Percentiles rank a stretch among this genome's conserved stretches.
These are phyloP conservation scores for Alethe castanea DNA, from an alignment of 2,113 vertebrate genomes.

Conservation along the genomic window DNA sequence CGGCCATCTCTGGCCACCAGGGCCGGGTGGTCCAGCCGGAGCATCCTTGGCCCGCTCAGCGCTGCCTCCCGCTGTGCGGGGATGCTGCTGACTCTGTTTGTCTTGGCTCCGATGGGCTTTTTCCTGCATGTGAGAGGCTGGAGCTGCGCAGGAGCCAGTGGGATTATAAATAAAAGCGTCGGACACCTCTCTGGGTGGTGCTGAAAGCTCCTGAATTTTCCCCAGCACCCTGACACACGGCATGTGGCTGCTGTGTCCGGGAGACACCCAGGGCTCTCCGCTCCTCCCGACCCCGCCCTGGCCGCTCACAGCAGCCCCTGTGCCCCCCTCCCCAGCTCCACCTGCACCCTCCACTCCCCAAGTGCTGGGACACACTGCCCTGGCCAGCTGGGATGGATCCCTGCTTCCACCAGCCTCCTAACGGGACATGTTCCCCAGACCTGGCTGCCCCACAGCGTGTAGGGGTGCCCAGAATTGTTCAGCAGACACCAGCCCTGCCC, in stretches of 20 bases:
- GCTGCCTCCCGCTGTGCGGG: not conserved
- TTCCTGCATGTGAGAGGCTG: not conserved
- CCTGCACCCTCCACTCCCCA: not conserved
- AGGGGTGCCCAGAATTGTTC: not conserved
- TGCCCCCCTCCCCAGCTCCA: not conserved
- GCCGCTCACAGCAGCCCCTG: not conserved
- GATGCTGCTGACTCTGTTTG: conserved; percentile 50
- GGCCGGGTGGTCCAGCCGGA: not conserved
- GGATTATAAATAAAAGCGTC: conserved; percentile 39
- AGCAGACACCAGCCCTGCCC: accelerated
- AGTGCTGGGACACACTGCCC: not conserved
- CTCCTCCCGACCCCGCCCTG: accelerated
- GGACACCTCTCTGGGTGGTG: conserved; percentile 38
- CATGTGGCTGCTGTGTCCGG: not conserved
- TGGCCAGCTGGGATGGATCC: not conserved
- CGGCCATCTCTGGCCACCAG: not conserved
- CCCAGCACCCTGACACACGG: not conserved
- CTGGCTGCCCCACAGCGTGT: not conserved
- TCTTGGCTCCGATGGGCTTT: not conserved
- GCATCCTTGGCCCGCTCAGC: not conserved
- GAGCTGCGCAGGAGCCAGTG: not conserved
- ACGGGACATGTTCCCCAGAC: accelerated
- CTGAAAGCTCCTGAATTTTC: conserved; percentile 15
- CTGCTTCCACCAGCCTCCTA: not conserved
- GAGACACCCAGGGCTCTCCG: not conserved